phyloP scores from a whole-genome alignment of 2,113 vertebrate species.

The Leucosticte australis region DNA sequence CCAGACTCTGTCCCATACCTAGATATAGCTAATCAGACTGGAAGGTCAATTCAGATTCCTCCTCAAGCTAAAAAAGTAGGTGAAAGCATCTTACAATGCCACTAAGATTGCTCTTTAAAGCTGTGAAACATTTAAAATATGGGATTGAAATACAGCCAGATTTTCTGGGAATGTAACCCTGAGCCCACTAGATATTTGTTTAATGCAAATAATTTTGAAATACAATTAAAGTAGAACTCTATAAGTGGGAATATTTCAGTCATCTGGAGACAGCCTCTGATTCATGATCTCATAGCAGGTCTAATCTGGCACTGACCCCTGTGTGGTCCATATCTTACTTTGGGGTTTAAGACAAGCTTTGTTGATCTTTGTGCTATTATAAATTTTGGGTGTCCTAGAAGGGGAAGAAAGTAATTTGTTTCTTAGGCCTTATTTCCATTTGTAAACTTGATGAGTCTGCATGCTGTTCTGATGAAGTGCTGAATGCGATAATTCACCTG shows the following conservation, averaged over 20 bases:
- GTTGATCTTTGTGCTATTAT: neutral
- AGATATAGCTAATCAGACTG: conserved; percentile 95
- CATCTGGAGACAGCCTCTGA: neutral
- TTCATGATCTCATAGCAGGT: neutral
- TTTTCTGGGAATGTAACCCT: neutral
- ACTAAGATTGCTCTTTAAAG: neutral
- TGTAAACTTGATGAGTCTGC: neutral
- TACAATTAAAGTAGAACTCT: neutral
- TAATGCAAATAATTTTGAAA: neutral
- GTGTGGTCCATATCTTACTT: neutral
- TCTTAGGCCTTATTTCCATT: neutral
- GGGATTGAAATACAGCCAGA: neutral
- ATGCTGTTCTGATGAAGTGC: neutral
- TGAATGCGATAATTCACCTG: neutral
- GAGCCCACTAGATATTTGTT: neutral
- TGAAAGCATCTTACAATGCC: neutral
- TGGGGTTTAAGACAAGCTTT: neutral
- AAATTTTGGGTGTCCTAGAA: neutral
- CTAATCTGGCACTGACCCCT: neutral
- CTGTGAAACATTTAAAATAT: neutral
- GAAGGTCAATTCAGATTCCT: conserved; percentile 87
- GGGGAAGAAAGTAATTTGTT: neutral
- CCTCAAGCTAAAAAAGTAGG: conserved; percentile 84
- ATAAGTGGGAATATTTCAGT: neutral
- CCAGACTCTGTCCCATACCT: conserved; percentile 81